Evolutionary conservation across 2,797 vertebrate species (phyloP).

Genomic region (Sphaeramia orbicularis): DNA sequence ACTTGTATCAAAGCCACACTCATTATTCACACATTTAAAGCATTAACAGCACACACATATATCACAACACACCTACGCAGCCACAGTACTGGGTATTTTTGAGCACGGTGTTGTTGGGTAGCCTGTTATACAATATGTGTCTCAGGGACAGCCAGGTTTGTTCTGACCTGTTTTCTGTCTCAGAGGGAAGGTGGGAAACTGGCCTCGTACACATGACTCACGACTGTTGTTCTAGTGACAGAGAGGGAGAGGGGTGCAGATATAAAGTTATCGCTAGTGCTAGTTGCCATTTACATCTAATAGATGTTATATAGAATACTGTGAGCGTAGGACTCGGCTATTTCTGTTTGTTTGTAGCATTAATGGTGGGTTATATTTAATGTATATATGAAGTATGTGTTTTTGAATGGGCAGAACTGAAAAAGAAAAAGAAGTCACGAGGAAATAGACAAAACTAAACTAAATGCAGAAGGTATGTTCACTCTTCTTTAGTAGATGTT

Average conservation of each 20-base stretch:
- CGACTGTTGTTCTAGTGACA: slow-evolving; percentile 14
- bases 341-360: too few species aligned
- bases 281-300: slow-evolving; percentile 16
- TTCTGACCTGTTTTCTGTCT: slow-evolving; percentile 63
- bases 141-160: slow-evolving; percentile 48
- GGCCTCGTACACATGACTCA: slow-evolving; percentile 39
- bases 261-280: slow-evolving; percentile 15
- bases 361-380: too few species aligned
- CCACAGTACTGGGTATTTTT: slow-evolving; percentile 54
- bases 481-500: too few species aligned
- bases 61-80: slow-evolving; percentile 52
- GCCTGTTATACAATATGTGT: slow-evolving; percentile 65
- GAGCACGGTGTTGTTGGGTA: slow-evolving; percentile 49
- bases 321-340: too few species aligned
- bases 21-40: slow-evolving; percentile 29
- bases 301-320: too few species aligned
- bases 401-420: too few species aligned
- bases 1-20: slow-evolving; percentile 27
- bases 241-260: slow-evolving; percentile 5
- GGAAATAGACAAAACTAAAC: too few species aligned
- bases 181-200: slow-evolving; percentile 36
- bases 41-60: slow-evolving; percentile 20
- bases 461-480: too few species aligned
- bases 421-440: too few species aligned
- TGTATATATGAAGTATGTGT: too few species aligned